Evolutionary conservation across 2,797 vertebrate species (phyloP).

Genomic region (Argentina silus): DNA sequence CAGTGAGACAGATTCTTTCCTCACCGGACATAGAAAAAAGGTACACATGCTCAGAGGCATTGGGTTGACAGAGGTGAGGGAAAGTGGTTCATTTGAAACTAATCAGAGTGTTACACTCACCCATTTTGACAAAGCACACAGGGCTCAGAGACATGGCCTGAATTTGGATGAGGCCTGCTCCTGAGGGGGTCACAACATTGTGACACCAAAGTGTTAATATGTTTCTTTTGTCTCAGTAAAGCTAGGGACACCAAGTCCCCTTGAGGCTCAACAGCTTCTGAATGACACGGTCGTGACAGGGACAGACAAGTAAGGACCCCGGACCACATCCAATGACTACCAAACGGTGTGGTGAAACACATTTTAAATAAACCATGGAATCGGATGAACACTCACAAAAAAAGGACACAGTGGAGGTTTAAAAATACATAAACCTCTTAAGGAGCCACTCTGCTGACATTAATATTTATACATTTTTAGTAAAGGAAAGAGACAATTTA

Average conservation of each 20-base stretch:
- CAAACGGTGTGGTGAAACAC: constrained; percentile 24
- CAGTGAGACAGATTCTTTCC: neutral
- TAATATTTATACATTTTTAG: constrained; percentile 70
- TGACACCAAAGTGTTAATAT: constrained; percentile 25
- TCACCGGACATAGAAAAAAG: constrained; percentile 20
- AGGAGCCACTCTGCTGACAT: constrained; percentile 60
- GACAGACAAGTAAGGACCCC: constrained; percentile 33
- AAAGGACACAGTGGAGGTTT: constrained; percentile 44
- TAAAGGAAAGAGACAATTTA: constrained; percentile 51
- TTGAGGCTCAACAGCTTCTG: constrained; percentile 33
- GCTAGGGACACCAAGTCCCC: constrained; percentile 42
- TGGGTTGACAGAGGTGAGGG: neutral
- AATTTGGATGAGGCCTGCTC: constrained; percentile 12
- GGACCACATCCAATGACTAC: constrained; percentile 31
- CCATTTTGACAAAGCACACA: neutral
- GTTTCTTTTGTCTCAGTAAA: neutral
- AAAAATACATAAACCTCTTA: constrained; percentile 76
- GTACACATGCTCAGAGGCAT: too few species aligned
- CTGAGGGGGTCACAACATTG: constrained; percentile 10
- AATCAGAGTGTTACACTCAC: constrained; percentile 21
- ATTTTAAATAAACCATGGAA: constrained; percentile 45
- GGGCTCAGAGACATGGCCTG: neutral
- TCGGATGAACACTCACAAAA: constrained; percentile 45
- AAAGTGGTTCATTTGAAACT: constrained; percentile 21
- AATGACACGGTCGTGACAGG: constrained; percentile 26